phyloP scores from a whole-genome alignment of 2,797 vertebrate genomes.

The Etheostoma perlongum region DNA sequence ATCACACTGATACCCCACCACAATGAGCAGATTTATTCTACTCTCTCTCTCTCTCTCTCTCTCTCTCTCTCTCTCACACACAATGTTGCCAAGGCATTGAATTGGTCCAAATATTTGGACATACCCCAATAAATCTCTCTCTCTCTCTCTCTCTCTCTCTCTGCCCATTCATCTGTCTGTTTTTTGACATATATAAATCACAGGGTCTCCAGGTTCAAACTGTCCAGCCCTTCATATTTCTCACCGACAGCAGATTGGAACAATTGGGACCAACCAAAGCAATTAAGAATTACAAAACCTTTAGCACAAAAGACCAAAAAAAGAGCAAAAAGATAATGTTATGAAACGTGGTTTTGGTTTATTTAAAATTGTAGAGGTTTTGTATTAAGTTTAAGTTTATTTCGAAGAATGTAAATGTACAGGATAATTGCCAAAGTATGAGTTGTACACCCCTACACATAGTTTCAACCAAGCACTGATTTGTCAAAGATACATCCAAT shows the following conservation, averaged over 20 bases:
- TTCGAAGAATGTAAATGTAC: too few species aligned
- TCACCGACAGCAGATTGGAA: conserved; percentile 25
- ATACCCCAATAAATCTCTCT: too few species aligned
- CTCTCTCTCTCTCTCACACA: not conserved
- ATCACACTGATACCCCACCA: conserved; percentile 9
- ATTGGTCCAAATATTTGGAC: too few species aligned
- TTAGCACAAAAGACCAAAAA: too few species aligned
- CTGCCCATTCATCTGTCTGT: conserved; percentile 12
- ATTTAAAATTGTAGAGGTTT: not conserved
- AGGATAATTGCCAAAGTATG: too few species aligned
- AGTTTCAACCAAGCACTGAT: too few species aligned
- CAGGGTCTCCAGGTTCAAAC: conserved; percentile 28
- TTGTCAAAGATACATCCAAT: too few species aligned
- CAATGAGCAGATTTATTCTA: conserved; percentile 17
- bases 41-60: not conserved
- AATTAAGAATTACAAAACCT: too few species aligned
- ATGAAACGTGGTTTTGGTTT: not conserved
- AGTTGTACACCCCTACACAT: too few species aligned
- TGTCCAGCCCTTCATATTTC: conserved; percentile 17
- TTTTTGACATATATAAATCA: conserved; percentile 32
- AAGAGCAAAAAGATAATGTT: not conserved
- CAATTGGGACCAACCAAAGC: conserved; percentile 26
- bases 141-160: conserved; percentile 12
- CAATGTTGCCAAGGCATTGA: too few species aligned
- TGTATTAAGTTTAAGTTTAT: not conserved